A percentile compares a stretch with the other conserved stretches of the same genome.
Evolutionary conservation across 2,797 vertebrate species (phyloP).

Genomic region (Leptodactylus fallax): DNA sequence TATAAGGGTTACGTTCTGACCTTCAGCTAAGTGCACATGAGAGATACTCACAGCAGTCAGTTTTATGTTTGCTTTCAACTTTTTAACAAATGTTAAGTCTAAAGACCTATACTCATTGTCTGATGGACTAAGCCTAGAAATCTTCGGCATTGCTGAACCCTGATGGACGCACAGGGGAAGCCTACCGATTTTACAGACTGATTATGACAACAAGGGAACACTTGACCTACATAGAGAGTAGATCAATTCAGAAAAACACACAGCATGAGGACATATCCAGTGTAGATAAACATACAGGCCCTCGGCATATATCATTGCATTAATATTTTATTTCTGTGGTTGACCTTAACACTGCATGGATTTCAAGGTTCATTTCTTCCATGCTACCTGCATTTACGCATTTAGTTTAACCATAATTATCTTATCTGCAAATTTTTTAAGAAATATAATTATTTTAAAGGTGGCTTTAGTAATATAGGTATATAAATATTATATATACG

Average conservation of each 20-base stretch:
- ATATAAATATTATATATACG: not conserved
- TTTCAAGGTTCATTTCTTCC: not conserved
- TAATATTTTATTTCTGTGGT: not conserved
- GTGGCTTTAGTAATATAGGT: not conserved
- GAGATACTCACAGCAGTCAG: not conserved
- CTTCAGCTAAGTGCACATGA: not conserved
- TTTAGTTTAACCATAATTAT: not conserved
- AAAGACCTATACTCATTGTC: not conserved
- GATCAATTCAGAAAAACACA: not conserved
- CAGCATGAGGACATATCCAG: not conserved
- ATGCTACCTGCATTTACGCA: not conserved
- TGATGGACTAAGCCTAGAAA: not conserved
- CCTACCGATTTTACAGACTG: not conserved
- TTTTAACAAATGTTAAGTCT: not conserved
- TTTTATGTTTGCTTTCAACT: not conserved
- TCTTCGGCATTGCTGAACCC: not conserved
- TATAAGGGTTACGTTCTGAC: not conserved
- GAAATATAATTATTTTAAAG: too few species aligned
- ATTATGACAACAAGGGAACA: slow-evolving; percentile 12
- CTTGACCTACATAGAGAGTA: slow-evolving; percentile 3
- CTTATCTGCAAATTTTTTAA: too few species aligned
- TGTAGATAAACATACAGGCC: not conserved
- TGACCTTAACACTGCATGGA: slow-evolving; percentile 4
- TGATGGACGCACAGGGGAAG: not conserved
- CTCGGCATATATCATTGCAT: not conserved